Conservation (phyloP, 2,888 invertebrate genomes). For the Agonopterix heracliana region DNA sequence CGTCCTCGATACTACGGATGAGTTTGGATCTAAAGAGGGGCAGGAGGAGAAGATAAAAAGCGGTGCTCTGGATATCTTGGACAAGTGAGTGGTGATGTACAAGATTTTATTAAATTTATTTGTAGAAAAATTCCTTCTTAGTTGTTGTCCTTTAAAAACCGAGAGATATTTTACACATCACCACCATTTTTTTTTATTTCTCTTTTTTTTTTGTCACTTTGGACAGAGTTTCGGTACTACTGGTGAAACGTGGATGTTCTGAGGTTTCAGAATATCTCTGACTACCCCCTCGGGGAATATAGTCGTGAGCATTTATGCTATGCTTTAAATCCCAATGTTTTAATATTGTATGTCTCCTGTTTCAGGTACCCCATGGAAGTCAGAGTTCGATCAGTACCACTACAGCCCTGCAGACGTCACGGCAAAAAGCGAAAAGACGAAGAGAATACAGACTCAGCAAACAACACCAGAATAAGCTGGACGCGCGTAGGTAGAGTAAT, state of each 20-base stretch:
- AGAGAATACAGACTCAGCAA: conserved; percentile 65
- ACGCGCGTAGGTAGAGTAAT: no score
- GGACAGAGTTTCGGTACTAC: no score
- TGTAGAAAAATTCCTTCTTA: no score
- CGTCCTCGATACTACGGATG: conserved; percentile 92
- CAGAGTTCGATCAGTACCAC: conserved; percentile 87
- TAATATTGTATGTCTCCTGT: conserved; percentile 14
- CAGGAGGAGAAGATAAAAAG: conserved; percentile 88
- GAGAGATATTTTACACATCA: background rate
- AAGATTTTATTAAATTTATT: background rate
- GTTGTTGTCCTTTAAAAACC: no score
- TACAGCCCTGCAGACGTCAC: conserved; percentile 87
- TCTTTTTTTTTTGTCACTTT: no score
- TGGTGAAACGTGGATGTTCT: no score
- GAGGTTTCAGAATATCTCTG: no score
- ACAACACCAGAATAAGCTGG: no score
- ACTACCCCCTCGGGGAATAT: no score
- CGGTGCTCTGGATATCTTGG: conserved; percentile 87
- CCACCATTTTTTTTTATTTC: no score
- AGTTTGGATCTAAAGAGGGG: conserved; percentile 88
- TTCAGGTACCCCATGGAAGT: conserved; percentile 91
- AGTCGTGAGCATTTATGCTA: no score
- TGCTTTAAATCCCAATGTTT: no score
- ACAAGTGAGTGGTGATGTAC: conserved; percentile 84
- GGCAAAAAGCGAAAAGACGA: conserved; percentile 88